phyloP scores from a whole-genome alignment of 23 tunicate species.

The Phallusia fumigata region DNA sequence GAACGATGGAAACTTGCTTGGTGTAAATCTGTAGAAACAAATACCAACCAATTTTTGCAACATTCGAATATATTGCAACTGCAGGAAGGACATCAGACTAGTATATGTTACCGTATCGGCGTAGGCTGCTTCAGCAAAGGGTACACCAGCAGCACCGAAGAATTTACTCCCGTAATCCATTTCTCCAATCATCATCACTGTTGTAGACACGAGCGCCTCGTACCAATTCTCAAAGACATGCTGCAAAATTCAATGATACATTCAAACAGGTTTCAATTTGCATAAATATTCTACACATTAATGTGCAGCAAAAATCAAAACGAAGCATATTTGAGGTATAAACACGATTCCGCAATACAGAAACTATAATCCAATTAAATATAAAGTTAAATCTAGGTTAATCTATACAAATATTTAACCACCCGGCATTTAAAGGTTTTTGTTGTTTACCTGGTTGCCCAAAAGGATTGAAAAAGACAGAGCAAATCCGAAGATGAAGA shows the following conservation, averaged over 20 bases:
- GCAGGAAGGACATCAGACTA: not conserved
- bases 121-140: constrained; percentile 23
- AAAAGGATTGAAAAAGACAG: constrained; percentile 82
- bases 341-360: too few relatives aligned
- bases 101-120: not conserved
- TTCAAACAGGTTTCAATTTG: too few relatives aligned
- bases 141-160: constrained; percentile 37
- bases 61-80: not conserved
- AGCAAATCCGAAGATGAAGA: constrained; percentile 97
- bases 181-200: constrained; percentile 95
- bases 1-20: constrained; percentile 58
- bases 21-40: constrained; percentile 37
- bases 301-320: too few relatives aligned
- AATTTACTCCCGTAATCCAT: constrained; percentile 63
- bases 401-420: too few relatives aligned
- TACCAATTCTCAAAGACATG: constrained; percentile 77
- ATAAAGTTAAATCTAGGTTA: too few relatives aligned
- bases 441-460: constrained; percentile 78
- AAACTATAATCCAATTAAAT: too few relatives aligned
- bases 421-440: not conserved
- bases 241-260: constrained; percentile 9
- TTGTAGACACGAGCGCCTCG: constrained; percentile 67
- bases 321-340: too few relatives aligned
- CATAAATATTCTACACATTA: too few relatives aligned
- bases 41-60: not conserved